Evolutionary conservation across 64 coral and sea anemone species (phyloP).

Genomic region (Montipora cactus): DNA sequence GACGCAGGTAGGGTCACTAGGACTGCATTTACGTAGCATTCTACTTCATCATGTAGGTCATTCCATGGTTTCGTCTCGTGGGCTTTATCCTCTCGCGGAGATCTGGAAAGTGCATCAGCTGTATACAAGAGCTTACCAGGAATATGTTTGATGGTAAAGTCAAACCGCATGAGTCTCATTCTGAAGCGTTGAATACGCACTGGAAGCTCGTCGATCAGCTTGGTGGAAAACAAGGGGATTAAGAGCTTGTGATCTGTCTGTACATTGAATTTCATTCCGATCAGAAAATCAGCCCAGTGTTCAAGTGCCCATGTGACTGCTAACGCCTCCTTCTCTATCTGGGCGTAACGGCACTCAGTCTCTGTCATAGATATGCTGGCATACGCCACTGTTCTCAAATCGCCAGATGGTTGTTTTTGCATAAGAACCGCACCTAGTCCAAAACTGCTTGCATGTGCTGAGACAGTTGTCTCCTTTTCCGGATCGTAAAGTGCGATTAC

Average conservation of each 20-base stretch:
- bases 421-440: slow-evolving; percentile 62
- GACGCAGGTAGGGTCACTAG: background rate
- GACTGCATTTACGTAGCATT: no score
- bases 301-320: slow-evolving; percentile 17
- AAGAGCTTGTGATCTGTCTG: slow-evolving; percentile 13
- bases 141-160: background rate
- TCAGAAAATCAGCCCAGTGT: background rate
- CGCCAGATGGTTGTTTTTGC: slow-evolving; percentile 24
- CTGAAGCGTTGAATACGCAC: background rate
- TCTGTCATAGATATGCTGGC: slow-evolving; percentile 25
- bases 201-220: slow-evolving; percentile 11
- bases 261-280: background rate
- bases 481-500: slow-evolving; percentile 54
- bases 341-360: background rate
- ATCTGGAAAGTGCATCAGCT: background rate
- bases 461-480: slow-evolving; percentile 48
- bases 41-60: slow-evolving; percentile 31
- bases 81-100: background rate
- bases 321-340: background rate
- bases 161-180: slow-evolving; percentile 22
- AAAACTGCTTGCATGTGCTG: slow-evolving; percentile 46
- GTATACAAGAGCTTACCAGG: slow-evolving; percentile 14
- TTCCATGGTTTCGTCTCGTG: slow-evolving; percentile 18
- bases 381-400: slow-evolving; percentile 21
- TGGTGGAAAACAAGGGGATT: background rate